These are phyloP conservation scores for Tethya wilhelma DNA, from an alignment of 37 sponge, comb jelly and placozoan species.

Conservation along the genomic window DNA sequence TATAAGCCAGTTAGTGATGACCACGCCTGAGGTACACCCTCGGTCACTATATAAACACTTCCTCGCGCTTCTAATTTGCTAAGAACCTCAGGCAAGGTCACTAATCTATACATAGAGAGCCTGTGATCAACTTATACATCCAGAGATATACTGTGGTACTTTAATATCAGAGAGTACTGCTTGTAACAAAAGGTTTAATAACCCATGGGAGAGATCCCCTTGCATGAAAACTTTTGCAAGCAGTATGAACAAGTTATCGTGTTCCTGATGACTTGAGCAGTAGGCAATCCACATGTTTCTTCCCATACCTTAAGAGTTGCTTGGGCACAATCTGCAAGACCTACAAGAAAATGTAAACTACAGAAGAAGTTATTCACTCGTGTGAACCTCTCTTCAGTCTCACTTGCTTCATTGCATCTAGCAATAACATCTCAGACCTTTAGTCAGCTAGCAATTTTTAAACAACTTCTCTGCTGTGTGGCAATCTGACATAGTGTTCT, in stretches of 20 bases:
- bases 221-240: constrained; percentile 60
- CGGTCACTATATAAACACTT: too few species aligned
- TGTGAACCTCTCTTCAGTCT: background rate
- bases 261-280: constrained; percentile 11
- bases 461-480: constrained; percentile 35
- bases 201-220: constrained; percentile 14
- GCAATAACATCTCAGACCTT: background rate
- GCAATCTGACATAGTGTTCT: constrained; percentile 58
- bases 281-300: background rate
- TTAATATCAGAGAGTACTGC: constrained; percentile 23
- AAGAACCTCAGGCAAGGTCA: too few species aligned
- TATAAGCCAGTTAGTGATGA: too few species aligned
- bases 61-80: too few species aligned
- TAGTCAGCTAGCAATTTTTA: constrained; percentile 25
- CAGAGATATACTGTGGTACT: constrained; percentile 10
- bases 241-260: constrained; percentile 41
- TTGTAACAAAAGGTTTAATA: constrained; percentile 26
- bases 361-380: constrained; percentile 15
- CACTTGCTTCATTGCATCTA: background rate
- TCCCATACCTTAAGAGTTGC: constrained; percentile 19
- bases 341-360: constrained; percentile 40
- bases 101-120: constrained; percentile 52
- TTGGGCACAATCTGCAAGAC: constrained; percentile 38
- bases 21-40: too few species aligned
- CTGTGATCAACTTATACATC: constrained; percentile 44